These are phyloP conservation scores for Phoronis australis DNA, from an alignment of 2,888 invertebrate genomes.

Conservation along the genomic window DNA sequence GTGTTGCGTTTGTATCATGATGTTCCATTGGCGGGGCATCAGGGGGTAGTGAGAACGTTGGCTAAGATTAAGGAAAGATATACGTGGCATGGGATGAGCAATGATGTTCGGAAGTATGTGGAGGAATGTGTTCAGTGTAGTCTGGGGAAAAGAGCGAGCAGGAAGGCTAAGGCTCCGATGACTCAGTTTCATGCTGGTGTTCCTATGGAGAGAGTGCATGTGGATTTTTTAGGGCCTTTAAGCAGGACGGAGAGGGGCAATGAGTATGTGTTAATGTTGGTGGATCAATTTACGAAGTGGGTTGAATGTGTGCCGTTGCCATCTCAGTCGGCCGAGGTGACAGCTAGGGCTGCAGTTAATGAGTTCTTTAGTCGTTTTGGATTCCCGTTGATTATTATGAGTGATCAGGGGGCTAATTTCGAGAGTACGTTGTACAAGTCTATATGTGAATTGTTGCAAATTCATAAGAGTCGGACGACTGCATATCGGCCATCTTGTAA, in stretches of 20 bases:
- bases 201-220: slow-evolving; percentile 15
- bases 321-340: slow-evolving; percentile 4
- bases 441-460: slow-evolving; percentile 8
- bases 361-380: slow-evolving; percentile 7
- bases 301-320: slow-evolving; percentile 7
- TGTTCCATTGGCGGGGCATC: slow-evolving; percentile 11
- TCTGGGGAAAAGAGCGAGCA: slow-evolving; percentile 7
- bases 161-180: slow-evolving; percentile 7
- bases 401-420: slow-evolving; percentile 9
- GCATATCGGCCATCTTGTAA: slow-evolving; percentile 15
- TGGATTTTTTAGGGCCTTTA: slow-evolving; percentile 14
- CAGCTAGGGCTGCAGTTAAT: slow-evolving; percentile 1
- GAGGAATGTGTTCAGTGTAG: slow-evolving; percentile 7
- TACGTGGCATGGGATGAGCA: slow-evolving; percentile 9
- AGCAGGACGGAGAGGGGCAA: slow-evolving; percentile 11
- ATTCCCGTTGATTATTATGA: slow-evolving; percentile 5
- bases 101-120: slow-evolving; percentile 7
- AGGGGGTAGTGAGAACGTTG: slow-evolving; percentile 9
- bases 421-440: slow-evolving; percentile 5
- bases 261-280: slow-evolving; percentile 9
- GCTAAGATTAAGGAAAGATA: slow-evolving; percentile 9
- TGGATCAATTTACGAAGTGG: slow-evolving; percentile 15
- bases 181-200: slow-evolving; percentile 75
- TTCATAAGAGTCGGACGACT: slow-evolving; percentile 9
- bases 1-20: slow-evolving; percentile 9